These are phyloP conservation scores for Drosophila nikananu DNA, from an alignment of 1,140 invertebrate genomes.

Conservation along the genomic window DNA sequence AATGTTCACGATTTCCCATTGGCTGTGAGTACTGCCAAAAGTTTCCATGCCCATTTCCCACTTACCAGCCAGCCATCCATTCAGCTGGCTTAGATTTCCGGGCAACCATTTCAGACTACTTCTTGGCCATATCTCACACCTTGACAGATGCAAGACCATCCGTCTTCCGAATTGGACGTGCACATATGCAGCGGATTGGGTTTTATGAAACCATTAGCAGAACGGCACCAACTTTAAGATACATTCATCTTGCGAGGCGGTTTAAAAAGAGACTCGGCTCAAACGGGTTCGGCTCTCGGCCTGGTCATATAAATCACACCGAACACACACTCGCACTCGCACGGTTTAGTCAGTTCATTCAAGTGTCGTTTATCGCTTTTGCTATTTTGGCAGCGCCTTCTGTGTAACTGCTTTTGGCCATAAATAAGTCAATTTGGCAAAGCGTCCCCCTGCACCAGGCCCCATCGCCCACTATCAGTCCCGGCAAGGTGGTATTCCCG, in stretches of 20 bases:
- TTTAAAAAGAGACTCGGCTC: slow-evolving; percentile 46
- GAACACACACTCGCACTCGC: slow-evolving; percentile 4
- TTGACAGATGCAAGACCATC: slow-evolving; percentile 57
- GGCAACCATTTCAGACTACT: slow-evolving; percentile 12
- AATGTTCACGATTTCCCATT: background rate
- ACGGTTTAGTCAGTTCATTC: slow-evolving; percentile 69
- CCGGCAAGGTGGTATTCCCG: slow-evolving; percentile 30
- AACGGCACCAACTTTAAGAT: slow-evolving; percentile 52
- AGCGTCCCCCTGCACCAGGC: slow-evolving; percentile 2
- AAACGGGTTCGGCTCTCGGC: slow-evolving; percentile 15
- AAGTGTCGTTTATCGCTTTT: slow-evolving; percentile 81
- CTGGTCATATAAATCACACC: slow-evolving; percentile 47
- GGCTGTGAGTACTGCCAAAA: background rate
- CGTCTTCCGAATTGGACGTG: slow-evolving; percentile 44
- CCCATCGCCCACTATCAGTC: slow-evolving; percentile 16
- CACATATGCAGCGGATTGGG: slow-evolving; percentile 39
- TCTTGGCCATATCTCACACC: slow-evolving; percentile 46
- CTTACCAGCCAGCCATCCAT: slow-evolving; percentile 2
- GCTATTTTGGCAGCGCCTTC: slow-evolving; percentile 70
- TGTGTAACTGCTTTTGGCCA: slow-evolving; percentile 67
- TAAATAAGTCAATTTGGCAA: slow-evolving; percentile 79
- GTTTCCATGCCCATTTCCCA: background rate
- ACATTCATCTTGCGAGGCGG: slow-evolving; percentile 48
- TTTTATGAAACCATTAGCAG: slow-evolving; percentile 58
- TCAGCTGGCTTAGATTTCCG: slow-evolving; percentile 16